A percentile compares a stretch with the other conserved stretches of the same genome.
Evolutionary conservation across 2,888 invertebrate genomes (phyloP).

Genomic region (Carcina quercana): DNA sequence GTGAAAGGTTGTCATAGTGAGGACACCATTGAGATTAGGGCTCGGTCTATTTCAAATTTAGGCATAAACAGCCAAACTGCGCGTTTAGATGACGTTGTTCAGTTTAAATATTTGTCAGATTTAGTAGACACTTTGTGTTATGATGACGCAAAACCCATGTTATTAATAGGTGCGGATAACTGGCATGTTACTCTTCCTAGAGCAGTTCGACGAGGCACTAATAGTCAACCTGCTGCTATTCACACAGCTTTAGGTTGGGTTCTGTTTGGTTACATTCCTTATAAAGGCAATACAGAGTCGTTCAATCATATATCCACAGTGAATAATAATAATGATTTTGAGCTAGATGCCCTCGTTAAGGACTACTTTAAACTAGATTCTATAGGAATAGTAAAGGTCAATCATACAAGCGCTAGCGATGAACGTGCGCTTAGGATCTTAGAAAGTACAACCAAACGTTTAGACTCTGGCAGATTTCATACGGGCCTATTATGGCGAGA

Average conservation of each 20-base stretch:
- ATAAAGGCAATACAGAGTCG: neutral
- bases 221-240: neutral
- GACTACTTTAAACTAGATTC: neutral
- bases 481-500: neutral
- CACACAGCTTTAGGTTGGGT: neutral
- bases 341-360: neutral
- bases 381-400: neutral
- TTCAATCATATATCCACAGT: neutral
- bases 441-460: neutral
- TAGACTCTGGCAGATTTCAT: neutral
- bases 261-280: neutral
- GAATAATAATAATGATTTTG: neutral
- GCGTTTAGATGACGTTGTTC: neutral
- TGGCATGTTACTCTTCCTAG: neutral
- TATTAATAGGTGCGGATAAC: neutral
- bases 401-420: neutral
- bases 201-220: neutral
- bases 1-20: neutral
- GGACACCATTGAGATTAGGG: neutral
- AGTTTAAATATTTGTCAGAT: neutral
- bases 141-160: neutral
- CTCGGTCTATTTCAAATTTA: neutral
- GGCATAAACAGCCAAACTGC: too few species aligned
- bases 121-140: neutral
- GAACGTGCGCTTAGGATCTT: neutral